These are phyloP conservation scores for Crocodylus rhombifer DNA, from an alignment of 2,797 vertebrate genomes.

Conservation along the genomic window DNA sequence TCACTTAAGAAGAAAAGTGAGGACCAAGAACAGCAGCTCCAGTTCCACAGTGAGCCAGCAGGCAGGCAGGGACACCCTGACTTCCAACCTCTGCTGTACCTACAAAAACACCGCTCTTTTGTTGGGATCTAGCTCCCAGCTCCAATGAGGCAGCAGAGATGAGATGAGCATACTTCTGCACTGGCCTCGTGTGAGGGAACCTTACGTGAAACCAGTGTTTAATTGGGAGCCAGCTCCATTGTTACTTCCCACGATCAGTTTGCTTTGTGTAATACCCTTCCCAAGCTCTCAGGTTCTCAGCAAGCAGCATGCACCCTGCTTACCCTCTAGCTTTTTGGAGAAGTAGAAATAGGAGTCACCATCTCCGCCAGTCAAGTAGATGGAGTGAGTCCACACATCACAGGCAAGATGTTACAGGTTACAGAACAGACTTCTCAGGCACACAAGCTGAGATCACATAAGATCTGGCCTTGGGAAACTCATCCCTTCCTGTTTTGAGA, in stretches of 20 bases:
- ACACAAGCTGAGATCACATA: background rate
- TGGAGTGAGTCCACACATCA: background rate
- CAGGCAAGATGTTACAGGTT: constrained; percentile 57
- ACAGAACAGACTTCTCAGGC: background rate
- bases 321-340: constrained; percentile 50
- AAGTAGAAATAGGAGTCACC: background rate
- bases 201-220: background rate
- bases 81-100: background rate
- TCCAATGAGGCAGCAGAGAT: background rate
- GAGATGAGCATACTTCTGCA: background rate
- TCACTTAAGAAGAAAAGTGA: background rate
- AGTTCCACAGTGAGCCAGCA: background rate
- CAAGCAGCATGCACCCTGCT: rapidly evolving
- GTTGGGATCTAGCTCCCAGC: background rate
- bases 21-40: background rate
- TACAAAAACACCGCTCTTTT: rapidly evolving
- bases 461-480: constrained; percentile 52
- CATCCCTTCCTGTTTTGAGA: constrained; percentile 53
- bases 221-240: background rate
- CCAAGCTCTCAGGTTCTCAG: constrained; percentile 17
- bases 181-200: too few relatives aligned
- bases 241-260: background rate
- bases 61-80: background rate
- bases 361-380: background rate
- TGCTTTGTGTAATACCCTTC: background rate